A percentile compares a stretch with the other conserved stretches of the same genome.
phyloP scores from a whole-genome alignment of 2,888 invertebrate species.

The Nasonovia ribisnigri region DNA sequence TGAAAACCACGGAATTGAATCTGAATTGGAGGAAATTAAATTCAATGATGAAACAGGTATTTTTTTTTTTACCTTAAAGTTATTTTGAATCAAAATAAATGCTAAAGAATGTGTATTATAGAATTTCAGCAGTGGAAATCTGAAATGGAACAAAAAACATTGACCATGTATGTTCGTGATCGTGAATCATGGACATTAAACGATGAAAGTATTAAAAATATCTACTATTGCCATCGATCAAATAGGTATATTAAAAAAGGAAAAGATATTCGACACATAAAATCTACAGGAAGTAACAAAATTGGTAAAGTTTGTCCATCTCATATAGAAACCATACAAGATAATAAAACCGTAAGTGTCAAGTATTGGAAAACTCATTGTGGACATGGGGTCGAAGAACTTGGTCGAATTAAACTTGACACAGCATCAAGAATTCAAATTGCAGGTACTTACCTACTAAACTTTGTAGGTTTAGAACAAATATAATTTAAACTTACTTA shows the following conservation, averaged over 20 bases:
- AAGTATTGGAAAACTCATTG: not conserved
- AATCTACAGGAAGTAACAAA: not conserved
- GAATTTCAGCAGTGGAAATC: not conserved
- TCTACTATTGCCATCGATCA: not conserved
- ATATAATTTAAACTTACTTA: no score
- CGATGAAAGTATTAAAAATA: not conserved
- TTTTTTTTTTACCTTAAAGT: no score
- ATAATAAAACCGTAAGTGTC: not conserved
- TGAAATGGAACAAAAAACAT: slow-evolving; percentile 3
- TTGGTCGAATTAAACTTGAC: not conserved
- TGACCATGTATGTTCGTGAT: not conserved
- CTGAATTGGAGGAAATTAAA: no score
- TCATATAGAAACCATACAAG: not conserved
- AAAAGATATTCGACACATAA: not conserved
- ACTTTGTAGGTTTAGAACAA: no score
- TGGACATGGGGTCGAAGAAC: not conserved
- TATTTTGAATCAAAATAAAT: slow-evolving; percentile 2
- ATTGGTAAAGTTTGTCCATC: not conserved
- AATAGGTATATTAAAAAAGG: not conserved
- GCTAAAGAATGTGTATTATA: not conserved
- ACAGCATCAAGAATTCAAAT: not conserved
- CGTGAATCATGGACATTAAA: not conserved
- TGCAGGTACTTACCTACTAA: not conserved
- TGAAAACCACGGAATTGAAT: no score
- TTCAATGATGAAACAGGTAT: no score